Evolutionary conservation across 1,140 invertebrate species (phyloP).

Genomic region (Campoletis sonorensis): DNA sequence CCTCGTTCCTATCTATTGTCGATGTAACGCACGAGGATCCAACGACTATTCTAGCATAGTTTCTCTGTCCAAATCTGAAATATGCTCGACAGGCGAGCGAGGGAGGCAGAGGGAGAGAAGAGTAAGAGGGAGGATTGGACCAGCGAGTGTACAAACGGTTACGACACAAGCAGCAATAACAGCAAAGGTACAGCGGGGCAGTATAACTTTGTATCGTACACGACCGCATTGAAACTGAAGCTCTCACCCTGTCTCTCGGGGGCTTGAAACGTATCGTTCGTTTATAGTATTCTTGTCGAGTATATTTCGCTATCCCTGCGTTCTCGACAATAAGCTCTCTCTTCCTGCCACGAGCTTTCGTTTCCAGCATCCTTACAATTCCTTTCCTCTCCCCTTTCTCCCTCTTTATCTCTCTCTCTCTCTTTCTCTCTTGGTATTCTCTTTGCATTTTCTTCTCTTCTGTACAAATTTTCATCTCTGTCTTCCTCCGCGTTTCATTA

Average conservation of each 20-base stretch:
- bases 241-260: background rate
- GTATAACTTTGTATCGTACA: background rate
- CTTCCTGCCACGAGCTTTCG: constrained; percentile 4
- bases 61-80: constrained; percentile 39
- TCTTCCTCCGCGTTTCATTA: too few species aligned
- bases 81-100: constrained; percentile 7
- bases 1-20: constrained; percentile 30
- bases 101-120: background rate
- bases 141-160: too few species aligned
- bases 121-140: too few species aligned
- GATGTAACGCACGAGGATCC: constrained; percentile 27
- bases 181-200: too few species aligned
- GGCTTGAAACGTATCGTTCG: constrained; percentile 37
- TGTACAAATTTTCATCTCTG: too few species aligned
- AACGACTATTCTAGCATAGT: background rate
- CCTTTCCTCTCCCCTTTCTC: background rate
- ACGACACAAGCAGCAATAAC: constrained; percentile 10
- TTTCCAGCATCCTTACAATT: background rate
- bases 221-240: background rate
- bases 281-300: constrained; percentile 25
- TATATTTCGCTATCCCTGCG: constrained; percentile 3
- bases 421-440: background rate
- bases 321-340: constrained; percentile 37
- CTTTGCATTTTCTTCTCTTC: too few species aligned
- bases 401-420: background rate